Evolutionary conservation across 2,113 vertebrate species (phyloP).

Genomic region (Centropus bengalensis): DNA sequence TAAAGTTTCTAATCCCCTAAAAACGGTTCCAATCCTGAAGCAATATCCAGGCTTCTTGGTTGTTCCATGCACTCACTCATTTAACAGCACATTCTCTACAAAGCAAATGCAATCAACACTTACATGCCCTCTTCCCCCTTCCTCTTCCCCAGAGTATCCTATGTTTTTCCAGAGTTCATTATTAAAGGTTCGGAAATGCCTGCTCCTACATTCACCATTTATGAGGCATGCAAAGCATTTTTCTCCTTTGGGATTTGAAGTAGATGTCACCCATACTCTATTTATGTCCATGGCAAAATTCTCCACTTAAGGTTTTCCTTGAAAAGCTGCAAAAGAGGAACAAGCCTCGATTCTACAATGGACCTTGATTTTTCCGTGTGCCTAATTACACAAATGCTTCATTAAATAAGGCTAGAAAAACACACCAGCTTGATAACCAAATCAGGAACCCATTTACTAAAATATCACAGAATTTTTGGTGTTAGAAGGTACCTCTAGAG

Average conservation of each 20-base stretch:
- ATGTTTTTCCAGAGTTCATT: background rate
- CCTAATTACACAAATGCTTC: background rate
- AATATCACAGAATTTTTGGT: background rate
- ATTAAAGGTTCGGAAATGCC: background rate
- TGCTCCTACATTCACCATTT: background rate
- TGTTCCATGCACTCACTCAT: background rate
- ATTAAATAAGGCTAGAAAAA: background rate
- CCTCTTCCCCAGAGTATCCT: background rate
- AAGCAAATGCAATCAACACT: background rate
- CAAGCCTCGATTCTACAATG: background rate
- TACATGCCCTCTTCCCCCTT: no score
- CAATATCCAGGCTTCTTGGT: background rate
- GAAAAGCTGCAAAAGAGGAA: background rate
- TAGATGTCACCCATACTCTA: rapidly evolving
- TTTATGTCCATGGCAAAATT: background rate
- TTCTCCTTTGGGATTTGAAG: background rate
- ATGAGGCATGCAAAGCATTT: background rate
- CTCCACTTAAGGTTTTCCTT: background rate
- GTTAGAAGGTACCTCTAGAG: background rate
- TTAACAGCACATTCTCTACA: background rate
- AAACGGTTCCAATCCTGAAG: background rate
- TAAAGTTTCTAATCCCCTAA: background rate
- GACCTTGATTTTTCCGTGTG: background rate
- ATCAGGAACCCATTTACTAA: background rate
- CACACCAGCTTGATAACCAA: background rate